phyloP scores from a whole-genome alignment of 2,888 invertebrate genomes.

The Drosophila yooni region DNA sequence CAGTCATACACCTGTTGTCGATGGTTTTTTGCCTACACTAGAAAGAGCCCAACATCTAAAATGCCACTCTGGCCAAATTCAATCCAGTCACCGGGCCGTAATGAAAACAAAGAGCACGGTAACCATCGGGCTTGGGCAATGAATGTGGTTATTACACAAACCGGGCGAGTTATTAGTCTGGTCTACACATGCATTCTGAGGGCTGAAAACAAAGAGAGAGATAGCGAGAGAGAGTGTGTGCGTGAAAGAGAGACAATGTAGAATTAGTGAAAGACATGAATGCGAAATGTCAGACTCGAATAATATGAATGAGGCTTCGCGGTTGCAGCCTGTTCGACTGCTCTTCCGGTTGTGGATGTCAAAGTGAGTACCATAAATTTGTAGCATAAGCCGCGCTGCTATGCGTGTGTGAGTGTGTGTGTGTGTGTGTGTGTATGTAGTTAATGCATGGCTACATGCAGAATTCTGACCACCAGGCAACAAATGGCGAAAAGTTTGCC shows the following conservation, averaged over 20 bases:
- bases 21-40: background rate
- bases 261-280: constrained; percentile 56
- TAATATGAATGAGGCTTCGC: background rate
- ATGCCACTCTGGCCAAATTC: background rate
- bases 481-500: background rate
- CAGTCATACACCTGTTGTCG: constrained; percentile 13
- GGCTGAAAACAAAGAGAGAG: constrained; percentile 16
- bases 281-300: constrained; percentile 29
- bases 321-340: constrained; percentile 32
- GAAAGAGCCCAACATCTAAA: constrained; percentile 7
- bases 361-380: constrained; percentile 34
- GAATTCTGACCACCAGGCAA: background rate
- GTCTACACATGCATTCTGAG: constrained; percentile 45
- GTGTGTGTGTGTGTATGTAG: background rate
- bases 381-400: constrained; percentile 6
- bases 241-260: background rate
- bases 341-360: constrained; percentile 7
- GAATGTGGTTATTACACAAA: constrained; percentile 7
- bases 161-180: constrained; percentile 4
- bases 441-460: constrained; percentile 19
- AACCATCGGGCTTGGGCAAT: constrained; percentile 14
- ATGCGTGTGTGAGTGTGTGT: background rate
- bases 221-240: background rate
- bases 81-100: constrained; percentile 8
- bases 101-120: constrained; percentile 35